Conservation (phyloP, 2,797 vertebrate genomes). For the Saxicola maurus region DNA sequence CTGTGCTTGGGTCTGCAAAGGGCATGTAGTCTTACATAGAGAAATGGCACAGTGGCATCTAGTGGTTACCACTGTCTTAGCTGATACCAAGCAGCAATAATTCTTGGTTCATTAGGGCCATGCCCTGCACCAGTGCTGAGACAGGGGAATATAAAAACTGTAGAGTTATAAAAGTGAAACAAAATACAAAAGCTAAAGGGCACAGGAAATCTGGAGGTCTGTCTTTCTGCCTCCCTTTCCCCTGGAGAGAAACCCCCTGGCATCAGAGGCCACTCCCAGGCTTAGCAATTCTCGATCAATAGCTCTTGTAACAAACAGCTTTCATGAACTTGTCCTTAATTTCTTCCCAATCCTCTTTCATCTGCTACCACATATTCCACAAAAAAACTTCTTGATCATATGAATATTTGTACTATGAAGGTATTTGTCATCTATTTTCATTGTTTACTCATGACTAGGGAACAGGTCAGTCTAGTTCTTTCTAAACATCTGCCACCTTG, state of each 20-base stretch:
- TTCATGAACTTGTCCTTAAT: not conserved
- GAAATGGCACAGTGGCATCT: constrained; percentile 29
- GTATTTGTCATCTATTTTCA: not conserved
- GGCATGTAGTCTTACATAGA: rapidly evolving
- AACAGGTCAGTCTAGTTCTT: not conserved
- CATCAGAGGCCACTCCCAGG: rapidly evolving
- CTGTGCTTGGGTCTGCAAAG: not conserved
- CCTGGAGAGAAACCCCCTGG: not conserved
- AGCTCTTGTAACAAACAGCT: not conserved
- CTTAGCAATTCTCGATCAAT: not conserved
- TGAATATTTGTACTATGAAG: not conserved
- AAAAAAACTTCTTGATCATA: not conserved
- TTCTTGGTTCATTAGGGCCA: not conserved
- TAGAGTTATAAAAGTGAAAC: not conserved
- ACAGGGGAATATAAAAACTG: not conserved
- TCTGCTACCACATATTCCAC: not conserved
- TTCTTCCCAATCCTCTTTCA: not conserved
- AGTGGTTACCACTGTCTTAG: not conserved
- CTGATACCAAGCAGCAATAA: not conserved
- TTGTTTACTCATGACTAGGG: not conserved
- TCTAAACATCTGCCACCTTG: not conserved
- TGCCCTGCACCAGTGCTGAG: not conserved
- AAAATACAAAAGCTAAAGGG: not conserved
- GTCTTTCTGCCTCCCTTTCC: not conserved
- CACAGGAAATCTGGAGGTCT: not conserved